Conservation (phyloP, 2,888 invertebrate species). For the Argyresthia albistria region DNA sequence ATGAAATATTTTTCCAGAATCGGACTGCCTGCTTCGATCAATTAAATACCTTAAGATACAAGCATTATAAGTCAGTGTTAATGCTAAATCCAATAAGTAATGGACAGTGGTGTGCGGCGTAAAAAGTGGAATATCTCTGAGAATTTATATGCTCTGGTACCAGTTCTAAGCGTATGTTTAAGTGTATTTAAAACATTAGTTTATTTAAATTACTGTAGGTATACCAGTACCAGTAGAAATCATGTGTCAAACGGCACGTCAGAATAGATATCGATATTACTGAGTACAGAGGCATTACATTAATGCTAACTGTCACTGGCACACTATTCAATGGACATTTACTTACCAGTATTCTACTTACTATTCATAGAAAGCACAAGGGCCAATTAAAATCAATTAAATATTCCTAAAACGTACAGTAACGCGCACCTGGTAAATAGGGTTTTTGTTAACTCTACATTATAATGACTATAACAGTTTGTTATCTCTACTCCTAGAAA, state of each 20-base stretch:
- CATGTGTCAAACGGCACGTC: no score
- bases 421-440: constrained; percentile 33
- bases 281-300: no score
- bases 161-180: no score
- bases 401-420: constrained; percentile 34
- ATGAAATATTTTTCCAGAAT: constrained; percentile 13
- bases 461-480: background rate
- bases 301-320: no score
- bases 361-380: constrained; percentile 34
- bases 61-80: constrained; percentile 28
- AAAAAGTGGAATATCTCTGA: no score
- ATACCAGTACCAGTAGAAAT: no score
- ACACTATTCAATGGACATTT: no score
- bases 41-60: constrained; percentile 55
- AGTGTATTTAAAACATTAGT: no score
- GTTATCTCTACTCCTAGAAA: no score
- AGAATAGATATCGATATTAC: no score
- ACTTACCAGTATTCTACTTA: constrained; percentile 22
- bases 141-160: no score
- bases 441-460: background rate
- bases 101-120: constrained; percentile 23
- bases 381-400: constrained; percentile 58
- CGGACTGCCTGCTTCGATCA: constrained; percentile 34
- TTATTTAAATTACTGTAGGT: no score
- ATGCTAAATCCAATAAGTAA: constrained; percentile 55